phyloP scores from a whole-genome alignment of 2,888 invertebrate species.

The Choreutis nemorana region DNA sequence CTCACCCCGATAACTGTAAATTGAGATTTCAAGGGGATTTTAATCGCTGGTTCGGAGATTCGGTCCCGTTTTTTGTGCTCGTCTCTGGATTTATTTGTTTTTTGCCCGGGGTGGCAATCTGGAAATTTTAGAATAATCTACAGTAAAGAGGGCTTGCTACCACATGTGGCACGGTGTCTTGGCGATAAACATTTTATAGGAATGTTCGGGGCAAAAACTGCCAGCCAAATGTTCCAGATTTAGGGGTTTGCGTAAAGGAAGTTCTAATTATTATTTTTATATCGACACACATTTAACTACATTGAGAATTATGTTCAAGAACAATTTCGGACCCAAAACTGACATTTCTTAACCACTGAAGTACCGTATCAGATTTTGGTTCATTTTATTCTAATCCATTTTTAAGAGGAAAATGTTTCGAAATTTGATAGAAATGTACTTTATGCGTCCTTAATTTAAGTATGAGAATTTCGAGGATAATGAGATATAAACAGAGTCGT shows the following conservation, averaged over 20 bases:
- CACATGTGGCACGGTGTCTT: slow-evolving; percentile 49
- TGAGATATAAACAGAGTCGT: slow-evolving; percentile 41
- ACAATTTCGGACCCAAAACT: no score
- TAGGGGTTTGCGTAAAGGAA: slow-evolving; percentile 43
- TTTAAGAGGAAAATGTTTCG: no score
- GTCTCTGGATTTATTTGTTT: slow-evolving; percentile 59
- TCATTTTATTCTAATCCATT: no score
- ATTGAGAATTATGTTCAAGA: no score
- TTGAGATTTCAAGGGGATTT: slow-evolving; percentile 50
- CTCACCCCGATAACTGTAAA: slow-evolving; percentile 57
- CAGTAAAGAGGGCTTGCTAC: slow-evolving; percentile 42
- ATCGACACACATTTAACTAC: no score
- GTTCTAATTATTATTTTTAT: slow-evolving; percentile 57
- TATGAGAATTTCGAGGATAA: no score
- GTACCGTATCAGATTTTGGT: no score
- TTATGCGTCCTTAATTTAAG: no score
- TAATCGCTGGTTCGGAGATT: slow-evolving; percentile 48
- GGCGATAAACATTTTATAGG: slow-evolving; percentile 66
- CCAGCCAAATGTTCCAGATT: slow-evolving; percentile 56
- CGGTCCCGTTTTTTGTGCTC: slow-evolving; percentile 50
- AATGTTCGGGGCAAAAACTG: slow-evolving; percentile 59
- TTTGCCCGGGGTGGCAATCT: slow-evolving; percentile 64
- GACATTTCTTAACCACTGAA: no score
- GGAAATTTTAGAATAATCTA: slow-evolving; percentile 62
- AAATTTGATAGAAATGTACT: no score